Percentiles rank a stretch among this genome's conserved stretches.
These are phyloP conservation scores for Drosophila orosa DNA, from an alignment of 1,140 invertebrate species.

Conservation along the genomic window DNA sequence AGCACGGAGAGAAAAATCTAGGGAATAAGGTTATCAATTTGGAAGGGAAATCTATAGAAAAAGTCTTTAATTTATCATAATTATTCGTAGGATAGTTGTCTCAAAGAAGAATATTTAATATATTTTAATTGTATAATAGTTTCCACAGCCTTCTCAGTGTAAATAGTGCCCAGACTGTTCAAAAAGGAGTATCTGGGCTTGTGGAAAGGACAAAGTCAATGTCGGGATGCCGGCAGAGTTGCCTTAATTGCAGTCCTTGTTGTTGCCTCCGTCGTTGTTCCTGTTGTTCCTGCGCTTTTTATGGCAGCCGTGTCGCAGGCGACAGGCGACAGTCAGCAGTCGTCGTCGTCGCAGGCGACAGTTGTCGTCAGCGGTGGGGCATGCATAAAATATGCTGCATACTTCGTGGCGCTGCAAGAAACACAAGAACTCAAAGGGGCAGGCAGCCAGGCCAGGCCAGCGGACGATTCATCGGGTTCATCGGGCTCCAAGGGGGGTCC, in stretches of 20 bases:
- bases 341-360: slow-evolving; percentile 18
- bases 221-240: slow-evolving; percentile 67
- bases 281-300: slow-evolving; percentile 58
- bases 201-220: slow-evolving; percentile 72
- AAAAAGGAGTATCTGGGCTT: slow-evolving; percentile 4
- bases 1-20: background rate
- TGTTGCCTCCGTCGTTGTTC: slow-evolving; percentile 25
- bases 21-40: background rate
- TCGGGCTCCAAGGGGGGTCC: background rate
- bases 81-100: no score
- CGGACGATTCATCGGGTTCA: background rate
- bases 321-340: slow-evolving; percentile 44
- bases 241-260: slow-evolving; percentile 71
- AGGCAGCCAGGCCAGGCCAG: background rate
- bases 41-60: fast-evolving
- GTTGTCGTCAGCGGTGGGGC: slow-evolving; percentile 53
- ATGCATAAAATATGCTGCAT: slow-evolving; percentile 80
- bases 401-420: slow-evolving; percentile 49
- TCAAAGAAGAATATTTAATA: background rate
- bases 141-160: background rate
- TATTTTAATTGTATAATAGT: background rate
- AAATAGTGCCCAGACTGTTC: background rate
- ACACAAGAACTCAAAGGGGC: slow-evolving; percentile 15
- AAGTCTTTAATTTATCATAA: no score
- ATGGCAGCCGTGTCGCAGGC: slow-evolving; percentile 62